These are phyloP conservation scores for Limenitis camilla DNA, from an alignment of 2,888 invertebrate genomes.

Conservation along the genomic window DNA sequence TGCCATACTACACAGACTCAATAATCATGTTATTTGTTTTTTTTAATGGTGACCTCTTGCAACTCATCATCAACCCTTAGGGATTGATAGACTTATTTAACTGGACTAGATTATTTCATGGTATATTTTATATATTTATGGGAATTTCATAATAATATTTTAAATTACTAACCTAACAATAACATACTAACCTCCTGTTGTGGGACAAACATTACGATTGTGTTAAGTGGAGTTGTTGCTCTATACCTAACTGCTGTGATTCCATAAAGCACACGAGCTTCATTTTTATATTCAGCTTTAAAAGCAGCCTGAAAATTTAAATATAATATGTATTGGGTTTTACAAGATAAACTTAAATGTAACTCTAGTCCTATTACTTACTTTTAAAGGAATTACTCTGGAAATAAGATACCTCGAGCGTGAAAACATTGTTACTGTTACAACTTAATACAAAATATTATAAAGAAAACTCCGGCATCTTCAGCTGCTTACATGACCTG, in stretches of 20 bases:
- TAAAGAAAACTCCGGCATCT: too few species aligned
- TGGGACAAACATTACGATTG: slow-evolving; percentile 96
- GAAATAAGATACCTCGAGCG: slow-evolving; percentile 57
- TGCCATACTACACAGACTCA: too few species aligned
- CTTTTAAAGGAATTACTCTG: slow-evolving; percentile 49
- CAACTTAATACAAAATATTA: background rate
- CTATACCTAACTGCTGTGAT: slow-evolving; percentile 52
- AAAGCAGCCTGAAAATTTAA: slow-evolving; percentile 54
- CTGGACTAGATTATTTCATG: too few species aligned
- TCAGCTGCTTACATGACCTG: too few species aligned
- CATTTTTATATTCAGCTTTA: slow-evolving; percentile 57
- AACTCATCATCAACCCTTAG: too few species aligned
- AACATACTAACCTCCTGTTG: slow-evolving; percentile 89
- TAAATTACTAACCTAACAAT: background rate
- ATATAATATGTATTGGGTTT: slow-evolving; percentile 12
- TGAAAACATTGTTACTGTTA: slow-evolving; percentile 53
- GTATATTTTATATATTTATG: slow-evolving; percentile 8
- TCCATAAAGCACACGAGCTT: slow-evolving; percentile 50
- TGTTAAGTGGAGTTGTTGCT: slow-evolving; percentile 88
- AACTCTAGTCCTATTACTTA: slow-evolving; percentile 28
- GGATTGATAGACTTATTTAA: too few species aligned
- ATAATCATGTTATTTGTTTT: too few species aligned
- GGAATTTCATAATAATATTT: slow-evolving; percentile 5
- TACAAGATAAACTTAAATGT: background rate
- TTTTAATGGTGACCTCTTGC: too few species aligned